Conservation (phyloP, 2,797 vertebrate species). For the Vespertilio murinus region DNA sequence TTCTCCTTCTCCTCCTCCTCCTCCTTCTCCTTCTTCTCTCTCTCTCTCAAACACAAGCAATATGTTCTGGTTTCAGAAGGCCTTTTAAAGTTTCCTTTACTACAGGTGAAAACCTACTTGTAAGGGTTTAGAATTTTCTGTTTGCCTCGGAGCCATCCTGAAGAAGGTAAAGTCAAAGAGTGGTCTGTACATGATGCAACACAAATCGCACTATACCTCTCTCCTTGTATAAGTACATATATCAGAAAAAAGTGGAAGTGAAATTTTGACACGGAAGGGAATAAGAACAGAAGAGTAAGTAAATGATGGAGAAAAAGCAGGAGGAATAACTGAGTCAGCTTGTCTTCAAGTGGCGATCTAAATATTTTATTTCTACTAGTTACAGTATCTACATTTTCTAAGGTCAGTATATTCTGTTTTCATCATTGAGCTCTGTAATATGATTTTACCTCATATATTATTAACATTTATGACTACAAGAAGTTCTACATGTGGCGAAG, state of each 20-base stretch:
- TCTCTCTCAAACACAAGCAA: not conserved
- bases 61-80: not conserved
- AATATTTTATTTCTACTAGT: constrained; percentile 72
- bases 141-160: not conserved
- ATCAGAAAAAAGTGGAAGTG: not conserved
- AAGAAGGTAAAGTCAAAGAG: not conserved
- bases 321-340: not conserved
- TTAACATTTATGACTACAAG: constrained; percentile 53
- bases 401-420: constrained; percentile 48
- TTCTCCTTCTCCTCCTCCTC: too few species aligned
- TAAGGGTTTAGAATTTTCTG: not conserved
- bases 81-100: constrained; percentile 4
- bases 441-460: constrained; percentile 69
- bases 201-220: not conserved
- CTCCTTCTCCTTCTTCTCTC: too few species aligned
- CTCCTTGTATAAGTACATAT: not conserved
- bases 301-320: not conserved
- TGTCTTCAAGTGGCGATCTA: not conserved
- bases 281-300: not conserved
- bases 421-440: constrained; percentile 29
- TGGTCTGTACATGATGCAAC: not conserved
- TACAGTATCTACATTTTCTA: constrained; percentile 42
- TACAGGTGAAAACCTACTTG: not conserved
- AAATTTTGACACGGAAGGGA: not conserved
- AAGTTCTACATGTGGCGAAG: constrained; percentile 62